Evolutionary conservation across 2,888 invertebrate genomes (phyloP).

Genomic region (Amphipyra tragopoginis): DNA sequence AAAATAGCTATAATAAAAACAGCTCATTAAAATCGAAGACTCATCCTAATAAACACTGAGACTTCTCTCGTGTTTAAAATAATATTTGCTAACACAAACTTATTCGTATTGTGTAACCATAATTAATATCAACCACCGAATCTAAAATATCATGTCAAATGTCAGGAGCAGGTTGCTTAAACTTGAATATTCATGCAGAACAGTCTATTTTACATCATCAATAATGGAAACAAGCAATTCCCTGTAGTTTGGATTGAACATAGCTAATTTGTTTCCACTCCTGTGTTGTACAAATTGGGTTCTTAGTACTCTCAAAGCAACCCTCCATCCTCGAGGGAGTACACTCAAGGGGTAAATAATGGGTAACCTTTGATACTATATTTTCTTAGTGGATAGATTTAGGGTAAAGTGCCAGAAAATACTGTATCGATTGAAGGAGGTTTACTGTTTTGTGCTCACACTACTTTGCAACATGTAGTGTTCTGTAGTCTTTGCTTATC

Average conservation of each 20-base stretch:
- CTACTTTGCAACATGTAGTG: too few species aligned
- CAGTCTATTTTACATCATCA: background rate
- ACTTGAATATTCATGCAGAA: conserved; percentile 6
- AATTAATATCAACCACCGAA: background rate
- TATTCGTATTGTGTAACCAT: conserved; percentile 8
- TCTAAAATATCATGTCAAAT: conserved; percentile 11
- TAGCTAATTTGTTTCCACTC: conserved; percentile 33
- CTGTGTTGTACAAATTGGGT: conserved; percentile 23
- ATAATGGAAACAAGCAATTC: conserved; percentile 24
- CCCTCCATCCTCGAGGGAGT: conserved; percentile 16
- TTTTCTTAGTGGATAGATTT: conserved; percentile 23
- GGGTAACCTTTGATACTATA: conserved; percentile 35
- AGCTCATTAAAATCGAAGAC: too few species aligned
- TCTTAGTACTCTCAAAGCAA: conserved; percentile 28
- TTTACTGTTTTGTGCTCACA: background rate
- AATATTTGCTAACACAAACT: background rate
- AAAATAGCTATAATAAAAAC: too few species aligned
- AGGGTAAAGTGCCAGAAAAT: conserved; percentile 27
- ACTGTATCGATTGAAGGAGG: conserved; percentile 30
- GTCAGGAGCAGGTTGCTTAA: conserved; percentile 3
- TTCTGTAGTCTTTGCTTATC: background rate
- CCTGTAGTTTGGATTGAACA: conserved; percentile 16
- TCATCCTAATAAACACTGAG: too few species aligned
- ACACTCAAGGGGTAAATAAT: conserved; percentile 39
- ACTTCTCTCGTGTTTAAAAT: background rate